A percentile compares a stretch with the other conserved stretches of the same genome.
These are phyloP conservation scores for Pheosia tremula DNA, from an alignment of 2,888 invertebrate genomes.

Conservation along the genomic window DNA sequence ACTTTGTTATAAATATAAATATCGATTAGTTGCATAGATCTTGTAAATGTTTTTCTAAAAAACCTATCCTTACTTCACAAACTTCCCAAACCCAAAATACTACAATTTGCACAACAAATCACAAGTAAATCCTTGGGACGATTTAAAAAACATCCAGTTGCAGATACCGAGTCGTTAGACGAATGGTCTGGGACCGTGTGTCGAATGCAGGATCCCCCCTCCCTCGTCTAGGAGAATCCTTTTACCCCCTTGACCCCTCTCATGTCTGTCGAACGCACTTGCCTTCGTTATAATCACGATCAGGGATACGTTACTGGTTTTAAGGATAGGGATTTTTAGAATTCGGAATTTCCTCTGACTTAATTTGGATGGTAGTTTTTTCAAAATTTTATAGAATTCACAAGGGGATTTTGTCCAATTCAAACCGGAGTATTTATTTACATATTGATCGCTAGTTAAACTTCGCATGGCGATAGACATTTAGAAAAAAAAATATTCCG, in stretches of 20 bases:
- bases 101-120: slow-evolving; percentile 26
- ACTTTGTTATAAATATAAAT: too few relatives aligned
- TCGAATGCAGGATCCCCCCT: slow-evolving; percentile 58
- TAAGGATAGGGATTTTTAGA: background rate
- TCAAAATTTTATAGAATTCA: background rate
- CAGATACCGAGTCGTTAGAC: slow-evolving; percentile 60
- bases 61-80: too few relatives aligned
- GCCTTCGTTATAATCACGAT: slow-evolving; percentile 68
- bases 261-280: slow-evolving; percentile 72
- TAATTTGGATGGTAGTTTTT: background rate
- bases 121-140: slow-evolving; percentile 28
- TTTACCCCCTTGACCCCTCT: slow-evolving; percentile 42
- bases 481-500: too few relatives aligned
- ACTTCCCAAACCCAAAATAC: background rate
- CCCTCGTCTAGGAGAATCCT: slow-evolving; percentile 22
- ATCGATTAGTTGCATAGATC: too few relatives aligned
- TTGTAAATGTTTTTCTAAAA: too few relatives aligned
- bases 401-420: too few relatives aligned
- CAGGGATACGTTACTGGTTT: slow-evolving; percentile 45
- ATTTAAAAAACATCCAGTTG: slow-evolving; percentile 39
- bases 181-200: slow-evolving; percentile 61
- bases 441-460: too few relatives aligned
- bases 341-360: background rate
- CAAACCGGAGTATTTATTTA: too few relatives aligned
- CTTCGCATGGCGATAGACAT: too few relatives aligned